Percentiles rank a stretch among this genome's conserved stretches.
phyloP scores from a whole-genome alignment of 2,113 vertebrate genomes.

The Xiphias gladius region DNA sequence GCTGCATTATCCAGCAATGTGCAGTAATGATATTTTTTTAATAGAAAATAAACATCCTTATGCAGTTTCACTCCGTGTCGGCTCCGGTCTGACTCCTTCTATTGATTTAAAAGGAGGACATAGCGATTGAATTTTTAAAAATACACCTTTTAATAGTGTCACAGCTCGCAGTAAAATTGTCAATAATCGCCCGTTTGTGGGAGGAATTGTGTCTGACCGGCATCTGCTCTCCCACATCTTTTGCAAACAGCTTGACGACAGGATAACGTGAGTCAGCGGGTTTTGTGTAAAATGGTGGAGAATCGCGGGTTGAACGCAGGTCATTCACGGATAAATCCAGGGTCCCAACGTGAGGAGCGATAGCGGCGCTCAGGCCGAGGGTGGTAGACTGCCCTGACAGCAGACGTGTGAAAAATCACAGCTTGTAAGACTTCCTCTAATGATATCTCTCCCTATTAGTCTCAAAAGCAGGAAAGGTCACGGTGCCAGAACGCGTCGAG shows the following conservation, averaged over 20 bases:
- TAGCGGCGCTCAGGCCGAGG: not conserved
- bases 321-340: not conserved
- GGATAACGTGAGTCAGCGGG: not conserved
- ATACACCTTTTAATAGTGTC: not conserved
- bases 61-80: not conserved
- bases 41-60: not conserved
- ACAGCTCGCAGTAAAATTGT: not conserved
- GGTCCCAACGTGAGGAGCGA: constrained; percentile 25
- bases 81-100: not conserved
- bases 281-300: not conserved
- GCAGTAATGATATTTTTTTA: not conserved
- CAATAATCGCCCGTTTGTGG: not conserved
- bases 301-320: not conserved
- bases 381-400: constrained; percentile 47
- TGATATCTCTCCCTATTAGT: constrained; percentile 66
- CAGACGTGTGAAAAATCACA: constrained; percentile 66
- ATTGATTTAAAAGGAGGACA: not conserved
- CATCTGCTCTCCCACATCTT: not conserved
- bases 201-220: not conserved
- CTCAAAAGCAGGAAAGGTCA: constrained; percentile 69
- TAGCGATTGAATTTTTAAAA: not conserved
- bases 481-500: not conserved
- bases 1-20: not conserved
- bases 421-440: constrained; percentile 48
- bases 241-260: not conserved